Evolutionary conservation across 2,888 invertebrate species (phyloP).

Genomic region (Chrysopilus asiliformis): DNA sequence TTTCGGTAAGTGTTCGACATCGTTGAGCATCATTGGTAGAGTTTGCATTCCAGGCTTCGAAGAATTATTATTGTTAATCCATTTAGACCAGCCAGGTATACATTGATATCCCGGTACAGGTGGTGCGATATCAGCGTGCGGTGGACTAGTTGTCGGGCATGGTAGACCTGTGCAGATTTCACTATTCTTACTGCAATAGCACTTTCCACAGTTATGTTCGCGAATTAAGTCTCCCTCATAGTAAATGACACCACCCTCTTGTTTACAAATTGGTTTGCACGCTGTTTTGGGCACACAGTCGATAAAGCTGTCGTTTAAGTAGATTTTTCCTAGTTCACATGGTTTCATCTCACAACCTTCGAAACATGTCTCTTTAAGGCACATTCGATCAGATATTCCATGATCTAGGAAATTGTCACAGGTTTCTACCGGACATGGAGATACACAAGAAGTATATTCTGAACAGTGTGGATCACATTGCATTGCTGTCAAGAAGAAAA

Average conservation of each 20-base stretch:
- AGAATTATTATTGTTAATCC: constrained; percentile 48
- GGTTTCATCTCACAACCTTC: constrained; percentile 70
- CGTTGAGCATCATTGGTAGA: constrained; percentile 30
- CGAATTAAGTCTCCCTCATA: constrained; percentile 66
- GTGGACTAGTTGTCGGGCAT: constrained; percentile 32
- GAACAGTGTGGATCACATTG: constrained; percentile 76
- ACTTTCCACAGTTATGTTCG: constrained; percentile 67
- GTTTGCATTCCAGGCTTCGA: constrained; percentile 18
- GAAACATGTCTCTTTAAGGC: constrained; percentile 60
- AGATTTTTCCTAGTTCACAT: constrained; percentile 62
- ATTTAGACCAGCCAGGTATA: constrained; percentile 61
- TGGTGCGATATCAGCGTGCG: constrained; percentile 23
- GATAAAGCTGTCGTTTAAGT: constrained; percentile 49
- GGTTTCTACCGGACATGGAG: constrained; percentile 69
- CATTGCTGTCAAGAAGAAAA: constrained; percentile 68
- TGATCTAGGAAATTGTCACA: constrained; percentile 66
- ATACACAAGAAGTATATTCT: constrained; percentile 66
- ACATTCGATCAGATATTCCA: constrained; percentile 46
- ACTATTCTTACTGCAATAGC: constrained; percentile 57
- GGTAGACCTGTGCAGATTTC: constrained; percentile 59
- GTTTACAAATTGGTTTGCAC: constrained; percentile 59
- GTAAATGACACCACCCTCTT: constrained; percentile 49
- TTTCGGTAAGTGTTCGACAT: constrained; percentile 46
- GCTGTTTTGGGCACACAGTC: constrained; percentile 62
- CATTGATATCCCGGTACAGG: constrained; percentile 42